phyloP scores from a whole-genome alignment of 2,797 vertebrate species.

The Capromys pilorides region DNA sequence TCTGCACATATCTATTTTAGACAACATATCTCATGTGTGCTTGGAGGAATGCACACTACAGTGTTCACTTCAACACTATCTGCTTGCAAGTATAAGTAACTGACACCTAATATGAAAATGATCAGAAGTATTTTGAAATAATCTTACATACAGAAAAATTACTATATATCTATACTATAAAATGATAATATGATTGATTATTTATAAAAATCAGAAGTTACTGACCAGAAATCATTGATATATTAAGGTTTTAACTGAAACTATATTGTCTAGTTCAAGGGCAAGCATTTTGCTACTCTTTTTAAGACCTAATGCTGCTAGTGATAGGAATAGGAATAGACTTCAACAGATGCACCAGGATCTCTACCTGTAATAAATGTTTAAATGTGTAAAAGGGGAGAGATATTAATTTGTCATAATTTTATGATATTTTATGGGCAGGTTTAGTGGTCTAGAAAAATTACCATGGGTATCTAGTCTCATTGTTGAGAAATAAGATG shows the following conservation, averaged over 20 bases:
- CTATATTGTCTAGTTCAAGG: neutral
- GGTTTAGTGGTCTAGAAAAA: conserved; percentile 39
- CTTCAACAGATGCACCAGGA: neutral
- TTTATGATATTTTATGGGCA: conserved; percentile 56
- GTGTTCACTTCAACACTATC: neutral
- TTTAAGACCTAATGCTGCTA: neutral
- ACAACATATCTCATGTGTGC: neutral
- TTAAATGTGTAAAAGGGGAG: neutral
- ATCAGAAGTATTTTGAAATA: neutral
- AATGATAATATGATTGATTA: neutral
- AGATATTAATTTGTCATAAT: conserved; percentile 35
- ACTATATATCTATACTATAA: neutral
- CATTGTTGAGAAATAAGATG: conserved; percentile 59
- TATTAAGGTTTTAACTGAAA: neutral
- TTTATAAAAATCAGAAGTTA: neutral
- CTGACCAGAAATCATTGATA: neutral
- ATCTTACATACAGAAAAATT: neutral
- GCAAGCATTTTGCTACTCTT: neutral
- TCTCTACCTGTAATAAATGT: neutral
- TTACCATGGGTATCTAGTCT: conserved; percentile 24
- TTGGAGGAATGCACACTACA: neutral
- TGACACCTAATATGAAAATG: neutral
- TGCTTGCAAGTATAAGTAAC: conserved; percentile 8
- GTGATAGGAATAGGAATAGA: neutral
- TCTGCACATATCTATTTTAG: neutral